Percentiles rank a stretch among this genome's conserved stretches.
phyloP scores from a whole-genome alignment of 2,888 invertebrate genomes.

The Erebia epiphron region DNA sequence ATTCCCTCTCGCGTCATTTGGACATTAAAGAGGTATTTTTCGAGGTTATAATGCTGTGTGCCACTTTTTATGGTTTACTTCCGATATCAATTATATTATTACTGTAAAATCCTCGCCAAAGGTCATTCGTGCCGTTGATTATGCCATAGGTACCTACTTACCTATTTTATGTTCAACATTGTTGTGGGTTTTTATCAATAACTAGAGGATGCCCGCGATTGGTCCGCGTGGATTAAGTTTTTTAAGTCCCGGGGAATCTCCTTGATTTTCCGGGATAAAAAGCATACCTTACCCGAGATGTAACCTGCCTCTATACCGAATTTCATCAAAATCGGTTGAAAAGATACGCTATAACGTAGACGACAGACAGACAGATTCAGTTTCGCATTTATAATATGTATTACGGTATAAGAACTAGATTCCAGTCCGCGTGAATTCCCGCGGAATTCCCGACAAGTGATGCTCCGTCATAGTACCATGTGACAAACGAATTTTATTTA shows the following conservation, averaged over 20 bases:
- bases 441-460: no score
- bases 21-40: conserved; percentile 9
- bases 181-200: no score
- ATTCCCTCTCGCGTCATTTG: conserved; percentile 55
- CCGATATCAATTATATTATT: conserved; percentile 14
- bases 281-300: not conserved
- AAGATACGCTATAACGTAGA: no score
- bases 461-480: not conserved
- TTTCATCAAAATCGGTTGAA: no score
- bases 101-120: conserved; percentile 1
- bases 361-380: no score
- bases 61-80: conserved; percentile 17
- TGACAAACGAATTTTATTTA: not conserved
- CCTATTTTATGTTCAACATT: not conserved
- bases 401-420: no score
- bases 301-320: no score
- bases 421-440: no score
- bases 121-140: not conserved
- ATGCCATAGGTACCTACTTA: not conserved
- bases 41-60: conserved; percentile 7
- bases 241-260: not conserved
- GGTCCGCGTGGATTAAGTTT: not conserved
- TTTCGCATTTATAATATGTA: no score
- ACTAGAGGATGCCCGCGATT: not conserved
- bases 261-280: not conserved